Conservation (phyloP, 2,888 invertebrate genomes). For the Tenodera sinensis region DNA sequence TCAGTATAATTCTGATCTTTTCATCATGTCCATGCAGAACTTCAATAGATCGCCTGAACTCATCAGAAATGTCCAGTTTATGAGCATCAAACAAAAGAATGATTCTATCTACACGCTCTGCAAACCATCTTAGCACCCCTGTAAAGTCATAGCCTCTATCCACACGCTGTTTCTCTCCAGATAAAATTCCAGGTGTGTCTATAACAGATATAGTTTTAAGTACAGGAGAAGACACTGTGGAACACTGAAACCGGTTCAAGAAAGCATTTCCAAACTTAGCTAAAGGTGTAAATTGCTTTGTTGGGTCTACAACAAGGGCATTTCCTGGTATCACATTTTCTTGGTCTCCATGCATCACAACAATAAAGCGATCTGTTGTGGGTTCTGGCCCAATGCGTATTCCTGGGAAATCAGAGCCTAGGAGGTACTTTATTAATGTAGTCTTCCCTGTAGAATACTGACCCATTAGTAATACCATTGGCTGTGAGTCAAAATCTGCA, state of each 20-base stretch:
- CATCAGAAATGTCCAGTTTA: slow-evolving; percentile 66
- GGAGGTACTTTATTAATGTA: slow-evolving; percentile 88
- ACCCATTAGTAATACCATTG: slow-evolving; percentile 95
- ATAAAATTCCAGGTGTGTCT: slow-evolving; percentile 59
- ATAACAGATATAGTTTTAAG: slow-evolving; percentile 58
- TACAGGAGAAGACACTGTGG: slow-evolving; percentile 55
- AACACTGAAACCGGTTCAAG: slow-evolving; percentile 60
- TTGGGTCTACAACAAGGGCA: slow-evolving; percentile 59
- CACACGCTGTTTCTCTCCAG: slow-evolving; percentile 60
- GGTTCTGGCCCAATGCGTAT: slow-evolving; percentile 98
- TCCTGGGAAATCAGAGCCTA: slow-evolving; percentile 93
- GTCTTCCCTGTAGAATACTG: slow-evolving; percentile 99
- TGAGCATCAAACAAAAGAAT: slow-evolving; percentile 64
- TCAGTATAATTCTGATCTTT: slow-evolving; percentile 61
- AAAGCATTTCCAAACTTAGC: slow-evolving; percentile 62
- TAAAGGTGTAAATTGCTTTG: slow-evolving; percentile 55
- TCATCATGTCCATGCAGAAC: slow-evolving; percentile 57
- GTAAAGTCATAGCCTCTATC: slow-evolving; percentile 64
- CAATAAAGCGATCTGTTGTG: slow-evolving; percentile 96
- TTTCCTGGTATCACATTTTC: slow-evolving; percentile 54
- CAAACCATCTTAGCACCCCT: slow-evolving; percentile 64
- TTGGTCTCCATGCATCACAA: slow-evolving; percentile 72
- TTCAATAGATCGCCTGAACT: slow-evolving; percentile 61
- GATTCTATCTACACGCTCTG: slow-evolving; percentile 62
- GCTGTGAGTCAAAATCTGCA: slow-evolving; percentile 97